Base-by-base conservation (phyloP, 2,797 vertebrate genomes). In the Rhinoraja longicauda region DNA sequence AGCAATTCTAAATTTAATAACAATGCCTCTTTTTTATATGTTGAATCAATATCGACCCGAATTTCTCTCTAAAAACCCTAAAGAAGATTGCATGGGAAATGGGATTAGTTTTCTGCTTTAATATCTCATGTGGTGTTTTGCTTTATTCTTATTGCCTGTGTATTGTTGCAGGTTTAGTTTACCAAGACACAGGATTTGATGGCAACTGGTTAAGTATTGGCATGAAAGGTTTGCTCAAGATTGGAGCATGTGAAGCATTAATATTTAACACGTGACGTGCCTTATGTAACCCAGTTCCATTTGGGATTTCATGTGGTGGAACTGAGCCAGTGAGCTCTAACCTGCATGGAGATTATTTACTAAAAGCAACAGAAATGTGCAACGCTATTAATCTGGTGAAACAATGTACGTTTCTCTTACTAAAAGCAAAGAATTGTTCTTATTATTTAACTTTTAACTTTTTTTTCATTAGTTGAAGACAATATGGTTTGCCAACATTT, bases 181-280 rank as follows among this genome's bases (percentile, higher is more conserved):
- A 92, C 26, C 70, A 73, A 75, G 90, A 57, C 45, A n/a, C 70
- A 75, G 90, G 26, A 92, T 73, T 90, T 92, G 90, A 92, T 92
- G 90, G 70, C 73, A 53, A 75, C 45, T 92, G 90, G 90, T 92
- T 92, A 92, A 92, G 90, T 92, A 92, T 75, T 53, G 53, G 90
- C 90, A 92, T 92, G 90, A 92, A 92, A 75, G 70, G 26, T 45
- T 92, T 92, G 70, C 36, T 75, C 70, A 73, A n/a, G 70, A 75
- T 75, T 92, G 39, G 90, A 53, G 70, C 70, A 92, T 75, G 90
- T 91, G 15, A 72, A 53, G 45, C 26, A 92, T 92, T 75, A 92
- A 92, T 92, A 73, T 75, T 92, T 75, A 92, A 92, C 70, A 75
- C 12, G 0, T 57, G 21, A 26, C 26, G 9, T 73, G 36, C 17